These are phyloP conservation scores for Darevskia nairensis DNA, from an alignment of 2,797 vertebrate genomes.

Conservation along the genomic window DNA sequence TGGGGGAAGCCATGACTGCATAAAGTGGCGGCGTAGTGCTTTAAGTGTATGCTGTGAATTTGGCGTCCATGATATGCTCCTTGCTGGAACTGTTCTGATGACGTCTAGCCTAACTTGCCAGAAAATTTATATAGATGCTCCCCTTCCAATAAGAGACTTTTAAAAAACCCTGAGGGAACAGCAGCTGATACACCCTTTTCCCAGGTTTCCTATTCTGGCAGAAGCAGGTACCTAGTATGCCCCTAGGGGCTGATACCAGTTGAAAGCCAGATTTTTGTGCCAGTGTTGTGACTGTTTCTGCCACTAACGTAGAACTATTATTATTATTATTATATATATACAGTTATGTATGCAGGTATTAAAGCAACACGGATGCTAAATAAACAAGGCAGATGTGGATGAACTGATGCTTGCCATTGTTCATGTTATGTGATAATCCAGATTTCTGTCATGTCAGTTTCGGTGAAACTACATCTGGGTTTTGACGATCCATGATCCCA, in stretches of 20 bases:
- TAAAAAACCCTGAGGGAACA: not conserved
- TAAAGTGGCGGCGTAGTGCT: no score
- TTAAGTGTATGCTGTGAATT: not conserved
- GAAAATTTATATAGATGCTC: not conserved
- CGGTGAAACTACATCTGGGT: not conserved
- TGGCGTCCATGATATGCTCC: no score
- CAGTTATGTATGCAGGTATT: not conserved
- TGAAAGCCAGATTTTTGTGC: not conserved
- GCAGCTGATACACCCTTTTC: no score
- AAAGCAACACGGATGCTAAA: not conserved
- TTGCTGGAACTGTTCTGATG: not conserved
- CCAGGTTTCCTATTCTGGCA: not conserved
- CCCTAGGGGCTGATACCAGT: not conserved
- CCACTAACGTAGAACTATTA: not conserved
- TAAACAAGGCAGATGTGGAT: not conserved
- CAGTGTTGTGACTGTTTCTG: slow-evolving; percentile 1
- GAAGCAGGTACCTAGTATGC: not conserved
- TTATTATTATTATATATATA: not conserved
- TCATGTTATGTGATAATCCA: not conserved
- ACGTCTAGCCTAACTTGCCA: not conserved
- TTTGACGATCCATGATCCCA: slow-evolving; percentile 1
- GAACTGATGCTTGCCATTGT: not conserved
- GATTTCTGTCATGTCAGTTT: slow-evolving; percentile 14
- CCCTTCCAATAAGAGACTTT: not conserved
- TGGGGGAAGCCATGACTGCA: no score